These are phyloP conservation scores for Entomobrya multifasciata DNA, from an alignment of 2,888 invertebrate species.

Conservation along the genomic window DNA sequence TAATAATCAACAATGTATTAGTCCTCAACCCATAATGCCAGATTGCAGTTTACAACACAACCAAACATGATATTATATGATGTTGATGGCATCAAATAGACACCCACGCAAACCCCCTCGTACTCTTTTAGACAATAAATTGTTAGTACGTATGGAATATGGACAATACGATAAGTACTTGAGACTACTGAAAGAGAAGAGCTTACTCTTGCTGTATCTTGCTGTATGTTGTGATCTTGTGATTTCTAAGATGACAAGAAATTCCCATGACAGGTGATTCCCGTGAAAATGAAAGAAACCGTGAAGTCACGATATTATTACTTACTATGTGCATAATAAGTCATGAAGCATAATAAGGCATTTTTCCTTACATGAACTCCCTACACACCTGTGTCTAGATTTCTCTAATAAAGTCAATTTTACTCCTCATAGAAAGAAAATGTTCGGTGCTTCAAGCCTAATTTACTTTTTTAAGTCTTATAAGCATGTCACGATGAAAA, in stretches of 20 bases:
- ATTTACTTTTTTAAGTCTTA: no score
- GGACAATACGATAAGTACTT: no score
- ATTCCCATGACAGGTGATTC: slow-evolving; percentile 70
- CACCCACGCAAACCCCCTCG: not conserved
- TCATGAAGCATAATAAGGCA: no score
- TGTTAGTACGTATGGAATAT: no score
- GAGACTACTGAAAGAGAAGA: no score
- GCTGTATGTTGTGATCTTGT: slow-evolving; percentile 18
- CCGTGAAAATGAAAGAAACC: slow-evolving; percentile 59
- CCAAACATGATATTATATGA: no score
- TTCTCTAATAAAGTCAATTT: slow-evolving; percentile 34
- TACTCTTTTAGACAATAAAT: not conserved
- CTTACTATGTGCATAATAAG: no score
- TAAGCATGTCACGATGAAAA: slow-evolving; percentile 20
- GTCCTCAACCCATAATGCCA: no score
- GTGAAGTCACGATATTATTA: slow-evolving; percentile 55
- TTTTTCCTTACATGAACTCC: not conserved
- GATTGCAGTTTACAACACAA: no score
- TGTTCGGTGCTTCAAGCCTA: not conserved
- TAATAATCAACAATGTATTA: no score
- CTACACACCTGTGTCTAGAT: not conserved
- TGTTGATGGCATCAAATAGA: not conserved
- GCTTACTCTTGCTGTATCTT: no score
- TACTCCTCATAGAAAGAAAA: not conserved
- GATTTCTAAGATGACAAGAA: slow-evolving; percentile 47